Evolutionary conservation across 2,113 vertebrate species (phyloP), one percentile per base, ranked within the genome.

Genomic region (Clarias macrocephalus): DNA sequence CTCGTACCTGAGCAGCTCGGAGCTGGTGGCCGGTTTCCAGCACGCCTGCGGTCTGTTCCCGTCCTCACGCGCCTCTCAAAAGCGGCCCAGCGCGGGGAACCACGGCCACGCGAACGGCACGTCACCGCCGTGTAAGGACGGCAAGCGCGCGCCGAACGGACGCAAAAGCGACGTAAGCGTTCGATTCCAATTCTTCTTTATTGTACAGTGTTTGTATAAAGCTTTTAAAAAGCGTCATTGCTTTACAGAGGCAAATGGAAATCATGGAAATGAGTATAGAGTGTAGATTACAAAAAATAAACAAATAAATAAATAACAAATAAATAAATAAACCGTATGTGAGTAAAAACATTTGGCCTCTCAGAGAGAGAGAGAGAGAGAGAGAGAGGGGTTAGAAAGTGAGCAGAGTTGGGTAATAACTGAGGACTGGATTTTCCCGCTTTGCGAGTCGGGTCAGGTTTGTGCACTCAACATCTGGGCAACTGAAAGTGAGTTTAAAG

Each of bases 21-120:
- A 95, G 89, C 95, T 96, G 2, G 97, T 99, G 85, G 97, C 96
- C 79, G 92, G 94, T 56, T 99, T 99, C 92, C 98, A 99, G 94
- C 96, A 95, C 75, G 87, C 87, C 91, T 99, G 97, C 88, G 98
- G 98, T 52, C 95, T 99, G 82, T 94, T 95, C 84, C 95, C 93
- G 10, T 59, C 33, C 18, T 48, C 72, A 48, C n/a, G 59, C 65
- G 80, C 66, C 65, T n/a, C 48, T 52, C 79, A 81, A 2, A 19
- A 37, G 56, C 30, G 30, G 9, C 16, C 25, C 56, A 62, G 16
- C 23, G 33, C 54, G 62, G 28, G n/a, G 19, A 62, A 3, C 33
- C 54, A 62, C 54, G 16, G 72, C 8, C 28, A 54, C 56, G 19
- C 3, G 56, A 87, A 85, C 60, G 65, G 83, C 25, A 62, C 59